Conservation (phyloP, 2,888 invertebrate species). For the Halictus quadricinctus region DNA sequence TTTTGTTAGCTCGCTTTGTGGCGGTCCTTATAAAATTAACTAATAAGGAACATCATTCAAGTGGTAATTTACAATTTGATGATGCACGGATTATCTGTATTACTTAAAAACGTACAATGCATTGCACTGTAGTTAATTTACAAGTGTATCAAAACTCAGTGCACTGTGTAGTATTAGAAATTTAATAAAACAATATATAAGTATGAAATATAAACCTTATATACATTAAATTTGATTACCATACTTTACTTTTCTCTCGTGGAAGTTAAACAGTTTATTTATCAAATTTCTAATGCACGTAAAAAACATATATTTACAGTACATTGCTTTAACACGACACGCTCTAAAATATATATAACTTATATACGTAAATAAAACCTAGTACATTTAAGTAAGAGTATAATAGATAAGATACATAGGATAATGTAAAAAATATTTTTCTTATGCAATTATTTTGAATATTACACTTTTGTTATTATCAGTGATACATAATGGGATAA, state of each 20-base stretch:
- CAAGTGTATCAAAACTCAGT: constrained; percentile 20
- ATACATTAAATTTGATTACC: constrained; percentile 22
- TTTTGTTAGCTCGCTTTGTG: not conserved
- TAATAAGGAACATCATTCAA: not conserved
- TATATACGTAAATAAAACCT: not conserved
- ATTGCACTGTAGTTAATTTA: constrained; percentile 56
- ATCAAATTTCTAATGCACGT: constrained; percentile 21
- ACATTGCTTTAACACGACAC: not conserved
- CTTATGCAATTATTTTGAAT: constrained; percentile 24
- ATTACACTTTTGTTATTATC: constrained; percentile 6
- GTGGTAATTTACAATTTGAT: constrained; percentile 12
- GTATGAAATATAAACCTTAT: constrained; percentile 33
- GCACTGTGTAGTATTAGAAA: constrained; percentile 64
- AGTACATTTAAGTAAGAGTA: constrained; percentile 1
- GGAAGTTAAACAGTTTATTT: constrained; percentile 26
- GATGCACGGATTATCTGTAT: constrained; percentile 37
- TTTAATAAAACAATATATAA: constrained; percentile 58
- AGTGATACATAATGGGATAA: constrained; percentile 4
- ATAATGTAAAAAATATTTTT: constrained; percentile 21
- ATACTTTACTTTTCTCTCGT: constrained; percentile 29
- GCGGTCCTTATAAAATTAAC: not conserved
- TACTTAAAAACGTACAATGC: constrained; percentile 47
- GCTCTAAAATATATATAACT: not conserved
- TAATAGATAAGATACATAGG: not conserved
- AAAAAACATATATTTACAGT: constrained; percentile 7